Conservation (phyloP, 2,113 vertebrate species). For the Okapia johnstoni region DNA sequence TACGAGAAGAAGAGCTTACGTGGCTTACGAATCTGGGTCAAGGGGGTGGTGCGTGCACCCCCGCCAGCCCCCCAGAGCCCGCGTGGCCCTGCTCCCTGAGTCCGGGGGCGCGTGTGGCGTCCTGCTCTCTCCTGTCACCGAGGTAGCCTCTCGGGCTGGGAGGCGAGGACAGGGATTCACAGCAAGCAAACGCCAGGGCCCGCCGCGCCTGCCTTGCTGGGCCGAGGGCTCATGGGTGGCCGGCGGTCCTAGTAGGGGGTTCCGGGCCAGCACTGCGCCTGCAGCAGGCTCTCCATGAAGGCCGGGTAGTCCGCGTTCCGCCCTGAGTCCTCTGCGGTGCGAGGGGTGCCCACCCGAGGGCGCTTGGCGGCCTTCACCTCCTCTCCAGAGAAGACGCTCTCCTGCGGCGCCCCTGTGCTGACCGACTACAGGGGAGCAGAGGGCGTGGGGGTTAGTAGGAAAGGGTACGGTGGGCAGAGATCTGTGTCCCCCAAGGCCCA, state of each 20-base stretch:
- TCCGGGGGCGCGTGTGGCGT: background rate
- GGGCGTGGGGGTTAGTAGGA: background rate
- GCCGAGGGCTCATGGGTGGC: background rate
- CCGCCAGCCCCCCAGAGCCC: background rate
- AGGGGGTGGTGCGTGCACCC: background rate
- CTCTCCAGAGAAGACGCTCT: conserved; percentile 77
- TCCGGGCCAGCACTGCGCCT: conserved; percentile 84
- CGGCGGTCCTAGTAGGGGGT: conserved; percentile 59
- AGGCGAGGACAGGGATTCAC: conserved; percentile 65
- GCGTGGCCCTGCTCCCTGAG: conserved; percentile 66
- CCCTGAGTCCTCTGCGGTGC: conserved; percentile 68
- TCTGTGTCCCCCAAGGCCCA: background rate
- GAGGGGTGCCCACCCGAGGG: conserved; percentile 81
- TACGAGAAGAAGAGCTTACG: conserved; percentile 75
- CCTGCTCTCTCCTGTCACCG: conserved; percentile 56
- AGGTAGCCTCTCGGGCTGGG: conserved; percentile 59
- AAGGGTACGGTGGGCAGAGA: accelerated
- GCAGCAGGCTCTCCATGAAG: conserved; percentile 90
- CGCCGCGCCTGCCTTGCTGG: background rate
- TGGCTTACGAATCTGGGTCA: conserved; percentile 69
- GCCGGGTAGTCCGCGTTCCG: conserved; percentile 84
- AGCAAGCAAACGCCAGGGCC: conserved; percentile 74
- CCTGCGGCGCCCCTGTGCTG: conserved; percentile 80
- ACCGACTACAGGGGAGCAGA: conserved; percentile 80
- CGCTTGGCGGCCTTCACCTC: conserved; percentile 90